Evolutionary conservation across 2,888 invertebrate genomes (phyloP).

Genomic region (Sympetrum striolatum): DNA sequence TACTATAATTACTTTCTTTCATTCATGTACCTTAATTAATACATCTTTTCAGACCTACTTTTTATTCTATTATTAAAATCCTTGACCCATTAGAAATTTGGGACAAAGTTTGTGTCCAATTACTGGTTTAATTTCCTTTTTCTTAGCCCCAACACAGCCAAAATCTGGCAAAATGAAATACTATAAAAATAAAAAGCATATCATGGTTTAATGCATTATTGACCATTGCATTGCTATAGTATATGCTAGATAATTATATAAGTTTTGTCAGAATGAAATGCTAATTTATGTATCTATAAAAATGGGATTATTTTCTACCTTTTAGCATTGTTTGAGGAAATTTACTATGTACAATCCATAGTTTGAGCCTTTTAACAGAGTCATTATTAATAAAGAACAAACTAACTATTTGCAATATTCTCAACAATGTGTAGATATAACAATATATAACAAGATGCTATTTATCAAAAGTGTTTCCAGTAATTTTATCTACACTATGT

Average conservation of each 20-base stretch:
- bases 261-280: slow-evolving; percentile 47
- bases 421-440: slow-evolving; percentile 52
- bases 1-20: slow-evolving; percentile 11
- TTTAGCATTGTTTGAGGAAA: slow-evolving; percentile 40
- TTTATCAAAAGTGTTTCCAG: slow-evolving; percentile 51
- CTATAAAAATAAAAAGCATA: slow-evolving; percentile 51
- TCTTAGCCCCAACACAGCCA: slow-evolving; percentile 50
- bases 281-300: slow-evolving; percentile 49
- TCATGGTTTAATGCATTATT: slow-evolving; percentile 45
- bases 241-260: slow-evolving; percentile 46
- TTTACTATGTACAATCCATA: slow-evolving; percentile 44
- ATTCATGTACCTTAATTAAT: slow-evolving; percentile 21
- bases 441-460: slow-evolving; percentile 52
- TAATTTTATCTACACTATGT: slow-evolving; percentile 48
- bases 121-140: slow-evolving; percentile 45
- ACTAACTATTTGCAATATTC: slow-evolving; percentile 50
- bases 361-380: slow-evolving; percentile 51
- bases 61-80: slow-evolving; percentile 45
- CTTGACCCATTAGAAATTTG: slow-evolving; percentile 46
- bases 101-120: slow-evolving; percentile 45
- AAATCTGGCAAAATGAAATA: slow-evolving; percentile 50
- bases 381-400: slow-evolving; percentile 48
- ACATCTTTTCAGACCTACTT: slow-evolving; percentile 39
- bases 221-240: slow-evolving; percentile 47
- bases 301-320: slow-evolving; percentile 46